Percentiles rank a stretch among this genome's conserved stretches.
phyloP scores from a whole-genome alignment of 1,140 invertebrate species.

The Drosophila eugracilis region DNA sequence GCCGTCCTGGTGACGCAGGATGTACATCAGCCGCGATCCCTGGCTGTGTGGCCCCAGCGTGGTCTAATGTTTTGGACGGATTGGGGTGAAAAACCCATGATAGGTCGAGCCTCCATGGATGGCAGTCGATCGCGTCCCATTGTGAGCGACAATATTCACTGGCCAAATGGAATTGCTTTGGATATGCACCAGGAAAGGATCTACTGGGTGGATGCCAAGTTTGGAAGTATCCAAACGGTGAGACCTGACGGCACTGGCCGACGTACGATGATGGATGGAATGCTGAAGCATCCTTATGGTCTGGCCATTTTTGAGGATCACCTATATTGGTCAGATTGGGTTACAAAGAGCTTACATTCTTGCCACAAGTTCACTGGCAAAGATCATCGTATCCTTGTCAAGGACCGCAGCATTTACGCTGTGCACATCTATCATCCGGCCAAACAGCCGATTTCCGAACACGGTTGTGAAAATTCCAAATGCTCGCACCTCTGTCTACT shows the following conservation, averaged over 20 bases:
- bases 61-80: conserved; percentile 95
- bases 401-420: conserved; percentile 86
- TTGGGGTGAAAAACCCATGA: conserved; percentile 90
- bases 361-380: conserved; percentile 90
- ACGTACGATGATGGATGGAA: conserved; percentile 86
- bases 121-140: conserved; percentile 88
- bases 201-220: conserved; percentile 92
- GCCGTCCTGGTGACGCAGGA: conserved; percentile 87
- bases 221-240: conserved; percentile 90
- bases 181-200: conserved; percentile 92
- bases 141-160: conserved; percentile 88
- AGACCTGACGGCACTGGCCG: conserved; percentile 90
- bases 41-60: conserved; percentile 87
- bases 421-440: conserved; percentile 90
- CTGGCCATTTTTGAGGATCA: conserved; percentile 94
- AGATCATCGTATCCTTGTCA: conserved; percentile 85
- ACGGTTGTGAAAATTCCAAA: conserved; percentile 89
- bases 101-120: conserved; percentile 94
- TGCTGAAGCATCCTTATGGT: conserved; percentile 91
- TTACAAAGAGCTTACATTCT: conserved; percentile 87
- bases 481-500: conserved; percentile 94
- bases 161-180: conserved; percentile 95
- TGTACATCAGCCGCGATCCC: conserved; percentile 87
- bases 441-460: conserved; percentile 86
- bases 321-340: conserved; percentile 95